Evolutionary conservation across 1,140 invertebrate species (phyloP).

Genomic region (Helicoverpa zea): DNA sequence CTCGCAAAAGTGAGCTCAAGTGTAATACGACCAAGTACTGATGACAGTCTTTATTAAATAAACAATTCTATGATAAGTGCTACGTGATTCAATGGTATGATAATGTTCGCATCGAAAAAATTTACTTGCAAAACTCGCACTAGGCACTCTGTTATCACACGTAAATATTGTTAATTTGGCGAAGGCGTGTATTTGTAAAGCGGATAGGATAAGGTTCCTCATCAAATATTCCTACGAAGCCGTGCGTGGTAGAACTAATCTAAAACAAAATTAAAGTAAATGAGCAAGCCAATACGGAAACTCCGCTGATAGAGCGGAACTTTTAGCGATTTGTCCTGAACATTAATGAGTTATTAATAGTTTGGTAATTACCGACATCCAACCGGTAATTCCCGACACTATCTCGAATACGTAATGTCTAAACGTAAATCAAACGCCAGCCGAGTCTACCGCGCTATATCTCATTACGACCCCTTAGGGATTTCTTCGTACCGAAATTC

Average conservation of each 20-base stretch:
- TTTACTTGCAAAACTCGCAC: too few species aligned
- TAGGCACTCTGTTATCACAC: not conserved
- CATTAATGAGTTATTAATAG: too few species aligned
- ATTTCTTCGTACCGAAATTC: not conserved
- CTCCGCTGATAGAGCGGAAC: not conserved
- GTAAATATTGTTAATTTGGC: not conserved
- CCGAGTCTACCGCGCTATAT: not conserved
- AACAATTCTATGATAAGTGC: too few species aligned
- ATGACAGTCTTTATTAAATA: too few species aligned
- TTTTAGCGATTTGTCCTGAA: not conserved
- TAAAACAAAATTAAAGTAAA: not conserved
- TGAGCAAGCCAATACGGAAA: not conserved
- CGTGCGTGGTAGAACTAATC: too few species aligned
- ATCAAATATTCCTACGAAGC: not conserved
- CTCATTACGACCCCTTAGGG: not conserved
- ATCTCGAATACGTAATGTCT: not conserved
- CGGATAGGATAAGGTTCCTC: too few species aligned
- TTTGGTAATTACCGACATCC: not conserved
- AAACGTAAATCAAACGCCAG: not conserved
- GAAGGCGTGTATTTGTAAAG: too few species aligned
- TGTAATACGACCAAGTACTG: too few species aligned
- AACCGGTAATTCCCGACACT: not conserved
- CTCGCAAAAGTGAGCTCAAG: too few species aligned
- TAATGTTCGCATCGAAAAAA: too few species aligned
- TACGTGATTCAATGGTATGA: too few species aligned